Percentiles rank a stretch among this genome's conserved stretches.
phyloP scores from a whole-genome alignment of 2,113 vertebrate genomes.

The Empidonax alnorum region DNA sequence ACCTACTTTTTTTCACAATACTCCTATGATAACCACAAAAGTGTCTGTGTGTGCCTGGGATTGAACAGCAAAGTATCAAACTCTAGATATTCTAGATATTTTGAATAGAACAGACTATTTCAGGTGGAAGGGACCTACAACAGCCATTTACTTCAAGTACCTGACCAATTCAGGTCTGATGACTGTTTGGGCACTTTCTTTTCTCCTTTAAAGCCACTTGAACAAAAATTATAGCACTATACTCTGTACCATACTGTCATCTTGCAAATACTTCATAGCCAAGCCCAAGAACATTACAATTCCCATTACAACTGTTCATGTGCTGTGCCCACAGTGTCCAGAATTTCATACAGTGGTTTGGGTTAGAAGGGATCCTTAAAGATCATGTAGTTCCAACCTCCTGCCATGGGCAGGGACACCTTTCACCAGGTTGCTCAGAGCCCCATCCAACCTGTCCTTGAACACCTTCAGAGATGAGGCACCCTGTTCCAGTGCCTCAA shows the following conservation, averaged over 20 bases:
- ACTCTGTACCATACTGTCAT: background rate
- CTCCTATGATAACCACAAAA: background rate
- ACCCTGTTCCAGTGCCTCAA: accelerated
- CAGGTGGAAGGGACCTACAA: background rate
- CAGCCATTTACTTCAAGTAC: background rate
- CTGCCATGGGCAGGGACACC: background rate
- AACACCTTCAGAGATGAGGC: background rate
- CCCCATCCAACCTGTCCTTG: background rate
- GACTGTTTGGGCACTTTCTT: background rate
- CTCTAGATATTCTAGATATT: background rate
- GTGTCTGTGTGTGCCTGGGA: background rate
- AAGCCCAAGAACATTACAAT: accelerated
- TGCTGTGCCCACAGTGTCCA: background rate
- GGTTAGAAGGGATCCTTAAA: background rate
- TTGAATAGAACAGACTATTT: background rate
- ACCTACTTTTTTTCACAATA: background rate
- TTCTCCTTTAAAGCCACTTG: background rate
- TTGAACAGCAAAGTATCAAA: background rate
- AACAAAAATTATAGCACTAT: background rate
- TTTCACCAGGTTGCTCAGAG: background rate
- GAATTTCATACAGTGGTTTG: background rate
- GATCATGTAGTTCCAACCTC: background rate
- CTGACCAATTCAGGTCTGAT: background rate
- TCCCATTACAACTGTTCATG: background rate
- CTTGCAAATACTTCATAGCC: background rate